These are phyloP conservation scores for Microplitis deprimator DNA, from an alignment of 2,888 invertebrate genomes.

Conservation along the genomic window DNA sequence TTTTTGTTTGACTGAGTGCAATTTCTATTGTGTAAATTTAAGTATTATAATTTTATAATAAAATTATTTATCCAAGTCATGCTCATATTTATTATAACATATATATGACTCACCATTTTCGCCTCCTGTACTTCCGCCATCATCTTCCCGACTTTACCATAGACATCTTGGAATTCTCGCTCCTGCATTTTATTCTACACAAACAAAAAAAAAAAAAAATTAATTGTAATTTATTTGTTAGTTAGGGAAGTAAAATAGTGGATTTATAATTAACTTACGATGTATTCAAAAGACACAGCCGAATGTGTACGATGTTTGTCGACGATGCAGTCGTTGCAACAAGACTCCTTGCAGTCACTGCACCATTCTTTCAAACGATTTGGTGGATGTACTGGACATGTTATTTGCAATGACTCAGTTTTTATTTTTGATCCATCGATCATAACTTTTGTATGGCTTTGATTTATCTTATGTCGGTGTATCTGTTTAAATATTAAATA, in stretches of 20 bases:
- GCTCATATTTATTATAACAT: not conserved
- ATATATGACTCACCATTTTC: slow-evolving; percentile 11
- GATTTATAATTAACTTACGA: too few relatives aligned
- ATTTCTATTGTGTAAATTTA: slow-evolving; percentile 8
- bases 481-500: slow-evolving; percentile 1
- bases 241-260: too few relatives aligned
- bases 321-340: slow-evolving; percentile 26
- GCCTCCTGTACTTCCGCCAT: not conserved
- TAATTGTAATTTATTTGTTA: not conserved
- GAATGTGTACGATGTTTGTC: slow-evolving; percentile 24
- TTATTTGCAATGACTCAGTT: not conserved
- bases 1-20: slow-evolving; percentile 2
- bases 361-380: slow-evolving; percentile 23
- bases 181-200: slow-evolving; percentile 1
- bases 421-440: not conserved
- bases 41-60: slow-evolving; percentile 27
- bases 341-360: slow-evolving; percentile 18
- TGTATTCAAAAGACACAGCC: not conserved
- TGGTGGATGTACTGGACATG: not conserved
- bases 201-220: not conserved
- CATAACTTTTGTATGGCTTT: slow-evolving; percentile 4
- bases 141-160: not conserved
- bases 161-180: not conserved
- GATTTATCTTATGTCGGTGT: slow-evolving; percentile 10
- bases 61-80: slow-evolving; percentile 12